phyloP scores from a whole-genome alignment of 2,113 vertebrate genomes.

The Podarcis muralis region DNA sequence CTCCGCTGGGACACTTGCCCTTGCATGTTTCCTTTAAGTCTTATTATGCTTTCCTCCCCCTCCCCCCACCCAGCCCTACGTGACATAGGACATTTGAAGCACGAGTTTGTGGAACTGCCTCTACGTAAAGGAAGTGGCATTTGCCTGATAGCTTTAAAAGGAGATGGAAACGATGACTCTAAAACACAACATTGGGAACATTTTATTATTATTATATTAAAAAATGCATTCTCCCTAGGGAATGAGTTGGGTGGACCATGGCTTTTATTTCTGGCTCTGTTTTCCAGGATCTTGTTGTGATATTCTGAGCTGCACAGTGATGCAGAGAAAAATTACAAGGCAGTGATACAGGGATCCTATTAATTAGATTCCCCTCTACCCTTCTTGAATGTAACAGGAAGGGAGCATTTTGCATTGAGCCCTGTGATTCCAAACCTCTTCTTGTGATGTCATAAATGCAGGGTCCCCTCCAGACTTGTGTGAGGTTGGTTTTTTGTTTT shows the following conservation, averaged over 20 bases:
- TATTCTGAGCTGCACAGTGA: neutral
- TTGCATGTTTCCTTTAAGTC: neutral
- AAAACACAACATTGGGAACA: neutral
- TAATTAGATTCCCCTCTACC: too few species aligned
- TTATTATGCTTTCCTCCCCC: neutral
- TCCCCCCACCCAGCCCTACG: neutral
- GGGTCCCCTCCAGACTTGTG: too few species aligned
- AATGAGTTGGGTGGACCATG: neutral
- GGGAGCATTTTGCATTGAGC: neutral
- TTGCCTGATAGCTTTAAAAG: conserved; percentile 21
- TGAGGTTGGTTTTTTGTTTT: too few species aligned
- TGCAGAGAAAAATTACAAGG: neutral
- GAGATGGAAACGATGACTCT: conserved; percentile 1
- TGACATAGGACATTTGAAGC: neutral
- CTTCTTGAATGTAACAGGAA: neutral
- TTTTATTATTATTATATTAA: neutral
- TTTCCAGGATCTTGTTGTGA: neutral
- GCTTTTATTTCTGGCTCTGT: neutral
- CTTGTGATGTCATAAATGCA: too few species aligned
- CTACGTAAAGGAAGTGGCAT: neutral
- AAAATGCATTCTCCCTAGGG: neutral
- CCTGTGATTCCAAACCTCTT: too few species aligned
- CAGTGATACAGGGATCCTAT: neutral
- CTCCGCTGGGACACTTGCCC: neutral
- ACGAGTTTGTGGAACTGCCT: neutral